Conservation (phyloP, 2,113 vertebrate species). For the Tyrannus savana region DNA sequence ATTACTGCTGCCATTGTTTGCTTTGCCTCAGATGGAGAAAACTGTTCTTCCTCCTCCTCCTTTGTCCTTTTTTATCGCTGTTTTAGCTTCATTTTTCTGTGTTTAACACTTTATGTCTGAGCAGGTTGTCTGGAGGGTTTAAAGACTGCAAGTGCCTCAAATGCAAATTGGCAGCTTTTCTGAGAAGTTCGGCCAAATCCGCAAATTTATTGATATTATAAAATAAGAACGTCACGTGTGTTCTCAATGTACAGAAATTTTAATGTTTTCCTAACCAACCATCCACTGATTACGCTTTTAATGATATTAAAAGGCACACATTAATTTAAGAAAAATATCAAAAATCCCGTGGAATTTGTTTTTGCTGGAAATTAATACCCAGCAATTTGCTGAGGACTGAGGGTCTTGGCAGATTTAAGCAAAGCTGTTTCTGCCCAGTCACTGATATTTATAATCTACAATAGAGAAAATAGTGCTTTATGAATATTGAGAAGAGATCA, state of each 20-base stretch:
- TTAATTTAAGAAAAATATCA: background rate
- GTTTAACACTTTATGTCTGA: background rate
- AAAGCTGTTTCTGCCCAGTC: conserved; percentile 12
- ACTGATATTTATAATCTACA: conserved; percentile 9
- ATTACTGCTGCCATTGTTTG: conserved; percentile 69
- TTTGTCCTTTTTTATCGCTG: conserved; percentile 1
- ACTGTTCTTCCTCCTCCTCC: background rate
- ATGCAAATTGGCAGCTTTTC: background rate
- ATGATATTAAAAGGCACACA: background rate
- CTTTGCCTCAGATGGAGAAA: conserved; percentile 56
- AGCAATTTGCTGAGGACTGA: background rate
- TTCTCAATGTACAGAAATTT: background rate
- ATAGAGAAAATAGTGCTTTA: conserved; percentile 30
- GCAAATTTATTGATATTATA: background rate
- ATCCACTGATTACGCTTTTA: background rate
- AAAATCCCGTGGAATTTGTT: background rate
- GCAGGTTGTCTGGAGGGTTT: background rate
- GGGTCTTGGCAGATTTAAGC: conserved; percentile 19
- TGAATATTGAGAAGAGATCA: conserved; percentile 64
- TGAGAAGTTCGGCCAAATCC: background rate
- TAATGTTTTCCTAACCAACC: background rate
- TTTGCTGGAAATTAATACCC: background rate
- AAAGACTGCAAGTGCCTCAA: background rate
- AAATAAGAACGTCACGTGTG: background rate
- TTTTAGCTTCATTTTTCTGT: conserved; percentile 7